phyloP scores from a whole-genome alignment of 2,888 invertebrate genomes.

The Pollenia griseotomentosa region DNA sequence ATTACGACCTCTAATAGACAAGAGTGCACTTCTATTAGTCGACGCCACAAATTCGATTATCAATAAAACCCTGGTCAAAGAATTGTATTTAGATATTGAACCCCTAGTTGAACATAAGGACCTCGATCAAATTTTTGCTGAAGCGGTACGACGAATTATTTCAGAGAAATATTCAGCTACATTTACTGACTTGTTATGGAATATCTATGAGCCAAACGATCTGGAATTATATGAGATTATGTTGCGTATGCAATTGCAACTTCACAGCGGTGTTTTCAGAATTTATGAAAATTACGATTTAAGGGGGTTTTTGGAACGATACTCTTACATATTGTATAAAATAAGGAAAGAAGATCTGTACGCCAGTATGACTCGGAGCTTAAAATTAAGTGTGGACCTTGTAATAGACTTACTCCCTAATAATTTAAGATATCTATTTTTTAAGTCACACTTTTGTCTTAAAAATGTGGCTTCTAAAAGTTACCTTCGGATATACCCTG shows the following conservation, averaged over 20 bases:
- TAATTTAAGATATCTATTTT: conserved; percentile 51
- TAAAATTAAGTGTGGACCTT: conserved; percentile 40
- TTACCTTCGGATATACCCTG: conserved; percentile 17
- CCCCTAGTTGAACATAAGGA: not conserved
- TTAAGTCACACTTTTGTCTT: conserved; percentile 52
- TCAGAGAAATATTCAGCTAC: not conserved
- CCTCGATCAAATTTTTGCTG: conserved; percentile 34
- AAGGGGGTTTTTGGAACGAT: conserved; percentile 10
- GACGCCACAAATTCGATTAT: not conserved
- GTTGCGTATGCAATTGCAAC: conserved; percentile 32
- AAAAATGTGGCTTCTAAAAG: conserved; percentile 34
- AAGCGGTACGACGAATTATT: conserved; percentile 8
- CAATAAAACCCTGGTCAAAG: not conserved
- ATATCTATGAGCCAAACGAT: conserved; percentile 21
- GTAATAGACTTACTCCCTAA: conserved; percentile 14
- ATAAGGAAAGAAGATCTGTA: conserved; percentile 12
- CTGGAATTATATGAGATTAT: conserved; percentile 14
- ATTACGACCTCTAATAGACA: conserved; percentile 22
- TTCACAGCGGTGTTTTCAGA: not conserved
- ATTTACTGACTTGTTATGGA: conserved; percentile 32
- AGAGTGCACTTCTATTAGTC: conserved; percentile 28
- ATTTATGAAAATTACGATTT: not conserved
- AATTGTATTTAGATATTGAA: not conserved
- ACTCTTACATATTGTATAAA: conserved; percentile 27
- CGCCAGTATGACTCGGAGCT: not conserved